Evolutionary conservation across 2,113 vertebrate species (phyloP).

Genomic region (Oreochromis tanganicae): DNA sequence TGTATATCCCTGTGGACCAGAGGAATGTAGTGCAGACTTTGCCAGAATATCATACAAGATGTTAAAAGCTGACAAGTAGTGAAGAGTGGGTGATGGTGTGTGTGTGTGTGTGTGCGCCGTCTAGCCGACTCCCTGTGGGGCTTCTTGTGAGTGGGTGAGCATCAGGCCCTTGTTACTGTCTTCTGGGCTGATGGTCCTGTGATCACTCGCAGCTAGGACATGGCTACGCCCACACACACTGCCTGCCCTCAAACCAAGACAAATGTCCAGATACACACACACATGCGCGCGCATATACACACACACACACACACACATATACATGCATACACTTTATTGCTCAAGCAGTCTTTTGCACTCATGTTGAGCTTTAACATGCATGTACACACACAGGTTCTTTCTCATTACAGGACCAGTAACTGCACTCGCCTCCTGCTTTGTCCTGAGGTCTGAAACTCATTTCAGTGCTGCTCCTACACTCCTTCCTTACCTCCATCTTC

Average conservation of each 20-base stretch:
- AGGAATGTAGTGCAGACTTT: neutral
- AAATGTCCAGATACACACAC: neutral
- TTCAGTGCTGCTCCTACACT: neutral
- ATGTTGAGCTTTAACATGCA: neutral
- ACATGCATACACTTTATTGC: neutral
- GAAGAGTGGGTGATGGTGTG: neutral
- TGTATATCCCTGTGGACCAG: neutral
- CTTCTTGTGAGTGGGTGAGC: conserved; percentile 33
- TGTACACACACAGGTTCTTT: neutral
- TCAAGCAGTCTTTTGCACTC: neutral
- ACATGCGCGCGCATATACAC: neutral
- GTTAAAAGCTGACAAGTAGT: neutral
- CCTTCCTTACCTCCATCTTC: conserved; percentile 8
- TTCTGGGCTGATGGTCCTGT: conserved; percentile 7
- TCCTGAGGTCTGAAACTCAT: conserved; percentile 19
- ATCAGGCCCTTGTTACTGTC: conserved; percentile 23
- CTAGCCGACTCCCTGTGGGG: neutral
- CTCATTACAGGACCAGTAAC: neutral
- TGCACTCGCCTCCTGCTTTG: neutral
- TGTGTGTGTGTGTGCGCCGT: neutral
- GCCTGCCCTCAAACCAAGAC: neutral
- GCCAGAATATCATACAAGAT: neutral
- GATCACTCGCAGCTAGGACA: conserved; percentile 18
- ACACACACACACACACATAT: too few relatives aligned
- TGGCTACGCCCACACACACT: neutral